Base-by-base conservation (phyloP, 2,113 vertebrate species). In the Rallus limicola region DNA sequence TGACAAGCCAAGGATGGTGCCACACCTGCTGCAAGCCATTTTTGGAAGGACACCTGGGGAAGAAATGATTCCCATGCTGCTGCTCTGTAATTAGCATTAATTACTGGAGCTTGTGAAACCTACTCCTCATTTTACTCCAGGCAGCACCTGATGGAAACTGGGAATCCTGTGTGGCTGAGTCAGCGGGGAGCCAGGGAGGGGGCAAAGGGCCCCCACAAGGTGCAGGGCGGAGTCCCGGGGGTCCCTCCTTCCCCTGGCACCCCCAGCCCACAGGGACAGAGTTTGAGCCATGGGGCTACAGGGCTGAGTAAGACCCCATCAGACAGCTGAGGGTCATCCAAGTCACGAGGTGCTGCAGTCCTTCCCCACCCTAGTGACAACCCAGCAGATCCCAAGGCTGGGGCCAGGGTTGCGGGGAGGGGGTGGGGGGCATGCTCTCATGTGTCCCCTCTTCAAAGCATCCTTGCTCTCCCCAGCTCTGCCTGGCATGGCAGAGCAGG, bases 31-130 rank as follows among this genome's bases (percentile, higher is more conserved):
- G 58, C 62, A 74, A 96, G 84, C 85, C 95, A 90, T 95, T 96
- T 97, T 96, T 92, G 96, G 95, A 96, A 97, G 88, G 96, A 89
- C 92, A 96, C 92, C 95, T 88, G 89, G 92, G 92, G 96, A 96
- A 96, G 86, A 89, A 94, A 89, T 87, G 86, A 94, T 95, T 97
- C 95, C 64, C 93, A 92, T 93, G 95, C 84, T 53, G 78, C 93
- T 97, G 92, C 90, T 97, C 95, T 97, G 93, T 96, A 96, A 97
- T 97, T 96, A 96, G 90, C 95, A 93, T 94, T 97, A 96, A 97
- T 97, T 96, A 96, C 88, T 34, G 34, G 83, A 62, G 81, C 95
- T 96, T 94, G 92, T 95, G 91, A 95, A 96, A 97, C 83, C 91
- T 96, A 89, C 96, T 94, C 88, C 88, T 81, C 83, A 63, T 59